A percentile compares a stretch with the other conserved stretches of the same genome.
Conservation (phyloP, 2,113 vertebrate genomes). For the Asarcornis scutulata region DNA sequence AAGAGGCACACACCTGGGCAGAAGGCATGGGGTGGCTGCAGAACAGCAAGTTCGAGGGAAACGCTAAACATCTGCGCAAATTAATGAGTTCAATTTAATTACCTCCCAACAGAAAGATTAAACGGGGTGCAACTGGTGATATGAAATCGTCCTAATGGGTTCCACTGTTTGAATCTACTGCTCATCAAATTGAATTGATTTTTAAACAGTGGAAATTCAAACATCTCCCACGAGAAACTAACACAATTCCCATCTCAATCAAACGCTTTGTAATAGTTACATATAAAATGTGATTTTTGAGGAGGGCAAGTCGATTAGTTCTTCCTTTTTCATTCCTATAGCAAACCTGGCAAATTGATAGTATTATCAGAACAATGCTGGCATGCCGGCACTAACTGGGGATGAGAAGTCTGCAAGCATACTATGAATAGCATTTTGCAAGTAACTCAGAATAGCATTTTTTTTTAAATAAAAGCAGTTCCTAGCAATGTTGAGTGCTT, state of each 20-base stretch:
- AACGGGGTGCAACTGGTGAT: conserved; percentile 39
- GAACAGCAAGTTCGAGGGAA: neutral
- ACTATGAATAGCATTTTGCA: neutral
- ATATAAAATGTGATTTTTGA: conserved; percentile 51
- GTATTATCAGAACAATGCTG: neutral
- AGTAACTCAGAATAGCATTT: neutral
- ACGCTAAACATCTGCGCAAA: conserved; percentile 13
- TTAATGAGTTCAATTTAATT: conserved; percentile 47
- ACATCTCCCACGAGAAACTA: conserved; percentile 54
- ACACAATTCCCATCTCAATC: conserved; percentile 62
- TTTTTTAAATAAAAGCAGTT: neutral
- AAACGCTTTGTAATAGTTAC: conserved; percentile 55
- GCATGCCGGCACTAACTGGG: neutral
- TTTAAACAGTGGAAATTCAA: conserved; percentile 65
- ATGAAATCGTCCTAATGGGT: conserved; percentile 25
- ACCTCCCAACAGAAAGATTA: conserved; percentile 56
- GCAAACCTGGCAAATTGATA: neutral
- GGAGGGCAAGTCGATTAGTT: conserved; percentile 4
- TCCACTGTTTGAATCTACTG: conserved; percentile 50
- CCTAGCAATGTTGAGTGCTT: neutral
- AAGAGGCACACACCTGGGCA: neutral
- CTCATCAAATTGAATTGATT: conserved; percentile 58
- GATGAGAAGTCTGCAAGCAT: neutral
- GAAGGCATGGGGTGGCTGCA: neutral
- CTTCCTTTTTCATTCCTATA: conserved; percentile 11